Conservation (phyloP, 1,140 invertebrate species). For the Lordiphosa collinella region DNA sequence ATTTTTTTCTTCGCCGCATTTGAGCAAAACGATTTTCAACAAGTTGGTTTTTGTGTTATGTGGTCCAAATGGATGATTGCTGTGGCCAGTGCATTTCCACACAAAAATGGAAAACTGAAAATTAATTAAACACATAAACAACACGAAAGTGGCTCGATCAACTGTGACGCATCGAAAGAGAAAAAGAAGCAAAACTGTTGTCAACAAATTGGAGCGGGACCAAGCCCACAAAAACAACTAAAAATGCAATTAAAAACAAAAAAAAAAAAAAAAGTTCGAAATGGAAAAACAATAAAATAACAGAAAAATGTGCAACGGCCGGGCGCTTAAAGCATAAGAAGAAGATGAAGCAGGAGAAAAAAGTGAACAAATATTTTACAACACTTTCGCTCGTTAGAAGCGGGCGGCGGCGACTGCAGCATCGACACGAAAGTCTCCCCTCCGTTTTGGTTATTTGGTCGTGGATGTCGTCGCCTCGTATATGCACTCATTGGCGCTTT, state of each 20-base stretch:
- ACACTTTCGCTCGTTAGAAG: conserved; percentile 74
- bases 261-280: conserved; percentile 59
- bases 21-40: conserved; percentile 63
- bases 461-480: conserved; percentile 18
- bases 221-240: conserved; percentile 57
- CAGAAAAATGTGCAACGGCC: conserved; percentile 46
- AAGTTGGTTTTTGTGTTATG: conserved; percentile 30
- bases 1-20: conserved; percentile 29
- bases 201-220: conserved; percentile 71
- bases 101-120: conserved; percentile 48
- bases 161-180: conserved; percentile 62
- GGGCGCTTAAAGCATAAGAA: conserved; percentile 23
- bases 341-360: conserved; percentile 12
- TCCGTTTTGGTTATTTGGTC: neutral
- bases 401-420: conserved; percentile 33
- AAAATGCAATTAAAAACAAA: conserved; percentile 70
- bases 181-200: conserved; percentile 53
- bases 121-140: conserved; percentile 68
- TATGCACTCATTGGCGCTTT: conserved; percentile 51
- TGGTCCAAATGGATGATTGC: conserved; percentile 40
- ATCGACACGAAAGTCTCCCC: conserved; percentile 47
- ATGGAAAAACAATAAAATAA: conserved; percentile 65
- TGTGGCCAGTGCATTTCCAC: conserved; percentile 46
- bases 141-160: conserved; percentile 54
- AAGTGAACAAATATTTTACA: conserved; percentile 70